phyloP scores from a whole-genome alignment of 2,113 vertebrate genomes.

The Saguinus imperator region DNA sequence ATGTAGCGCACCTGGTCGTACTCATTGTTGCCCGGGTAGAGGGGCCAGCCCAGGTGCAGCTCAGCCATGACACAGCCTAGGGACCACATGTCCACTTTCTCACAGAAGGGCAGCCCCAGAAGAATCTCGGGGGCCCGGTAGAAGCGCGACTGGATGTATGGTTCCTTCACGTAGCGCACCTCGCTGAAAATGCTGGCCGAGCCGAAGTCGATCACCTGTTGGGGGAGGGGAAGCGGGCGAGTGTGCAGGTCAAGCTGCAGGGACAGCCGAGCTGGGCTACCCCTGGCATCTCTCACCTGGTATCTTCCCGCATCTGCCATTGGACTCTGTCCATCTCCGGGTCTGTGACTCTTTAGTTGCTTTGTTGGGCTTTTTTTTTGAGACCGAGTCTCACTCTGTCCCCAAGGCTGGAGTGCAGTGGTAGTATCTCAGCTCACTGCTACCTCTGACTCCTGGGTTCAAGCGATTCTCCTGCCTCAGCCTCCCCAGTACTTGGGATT shows the following conservation, averaged over 20 bases:
- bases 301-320: neutral
- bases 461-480: too few species aligned
- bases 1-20: constrained; percentile 87
- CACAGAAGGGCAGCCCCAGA: constrained; percentile 86
- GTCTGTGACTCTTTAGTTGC: neutral
- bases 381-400: too few species aligned
- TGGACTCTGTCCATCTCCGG: neutral
- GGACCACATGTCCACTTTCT: constrained; percentile 88
- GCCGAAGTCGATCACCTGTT: constrained; percentile 86
- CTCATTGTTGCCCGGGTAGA: constrained; percentile 84
- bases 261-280: fast-evolving
- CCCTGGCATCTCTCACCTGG: neutral
- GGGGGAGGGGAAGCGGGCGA: neutral
- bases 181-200: constrained; percentile 84
- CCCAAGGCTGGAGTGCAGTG: too few species aligned
- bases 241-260: fast-evolving
- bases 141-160: constrained; percentile 88
- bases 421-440: too few species aligned
- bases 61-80: constrained; percentile 86
- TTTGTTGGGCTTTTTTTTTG: too few species aligned
- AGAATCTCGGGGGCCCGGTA: constrained; percentile 87
- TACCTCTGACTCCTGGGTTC: too few species aligned
- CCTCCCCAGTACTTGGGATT: too few species aligned
- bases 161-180: constrained; percentile 79
- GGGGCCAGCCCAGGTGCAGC: constrained; percentile 86